Percentiles rank a stretch among this genome's conserved stretches.
Evolutionary conservation across 2,797 vertebrate genomes (phyloP).

Genomic region (Buceros bicornis): DNA sequence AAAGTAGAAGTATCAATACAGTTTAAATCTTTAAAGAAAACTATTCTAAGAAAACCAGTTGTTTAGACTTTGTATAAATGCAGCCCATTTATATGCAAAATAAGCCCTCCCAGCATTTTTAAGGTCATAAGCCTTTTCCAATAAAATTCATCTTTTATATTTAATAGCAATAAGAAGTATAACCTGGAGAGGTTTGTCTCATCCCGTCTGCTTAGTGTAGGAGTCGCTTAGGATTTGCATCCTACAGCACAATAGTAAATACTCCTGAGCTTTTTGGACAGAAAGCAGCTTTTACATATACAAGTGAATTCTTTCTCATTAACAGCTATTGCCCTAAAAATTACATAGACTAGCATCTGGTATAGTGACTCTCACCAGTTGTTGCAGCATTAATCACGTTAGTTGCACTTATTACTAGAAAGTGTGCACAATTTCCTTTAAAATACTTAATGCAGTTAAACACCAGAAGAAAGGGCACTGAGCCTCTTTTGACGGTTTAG

Average conservation of each 20-base stretch:
- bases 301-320: not conserved
- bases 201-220: not conserved
- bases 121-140: not conserved
- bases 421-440: not conserved
- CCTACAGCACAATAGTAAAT: not conserved
- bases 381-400: not conserved
- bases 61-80: not conserved
- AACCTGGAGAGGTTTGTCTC: not conserved
- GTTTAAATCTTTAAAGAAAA: not conserved
- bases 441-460: not conserved
- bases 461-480: too few relatives aligned
- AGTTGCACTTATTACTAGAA: not conserved
- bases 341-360: not conserved
- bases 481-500: not conserved
- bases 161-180: not conserved
- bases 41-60: not conserved
- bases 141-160: not conserved
- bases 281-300: not conserved
- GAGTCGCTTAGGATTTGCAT: not conserved
- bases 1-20: not conserved
- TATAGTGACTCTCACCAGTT: not conserved
- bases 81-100: not conserved
- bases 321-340: not conserved
- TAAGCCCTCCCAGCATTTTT: not conserved
- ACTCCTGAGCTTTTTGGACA: not conserved